These are phyloP conservation scores for Molossus molossus DNA, from an alignment of 2,797 vertebrate species.

Conservation along the genomic window DNA sequence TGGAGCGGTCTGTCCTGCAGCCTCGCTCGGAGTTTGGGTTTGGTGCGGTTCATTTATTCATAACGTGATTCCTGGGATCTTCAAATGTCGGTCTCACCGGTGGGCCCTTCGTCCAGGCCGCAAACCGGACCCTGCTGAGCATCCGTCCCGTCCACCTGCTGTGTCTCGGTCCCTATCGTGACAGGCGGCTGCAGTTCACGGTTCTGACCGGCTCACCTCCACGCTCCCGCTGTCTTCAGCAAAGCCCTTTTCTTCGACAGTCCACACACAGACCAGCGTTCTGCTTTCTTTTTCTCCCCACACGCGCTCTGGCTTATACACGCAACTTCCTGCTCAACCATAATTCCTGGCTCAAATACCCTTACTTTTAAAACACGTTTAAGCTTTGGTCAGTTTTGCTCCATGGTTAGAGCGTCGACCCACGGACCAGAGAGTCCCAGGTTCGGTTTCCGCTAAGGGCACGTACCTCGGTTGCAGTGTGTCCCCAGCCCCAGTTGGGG, in stretches of 20 bases:
- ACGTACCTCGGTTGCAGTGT: too few species aligned
- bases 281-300: not conserved
- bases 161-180: not conserved
- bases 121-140: not conserved
- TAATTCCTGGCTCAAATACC: conserved; percentile 17
- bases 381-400: too few species aligned
- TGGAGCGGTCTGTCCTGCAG: not conserved
- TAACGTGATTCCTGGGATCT: not conserved
- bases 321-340: not conserved
- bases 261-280: too few species aligned
- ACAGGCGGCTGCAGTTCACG: not conserved
- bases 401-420: too few species aligned
- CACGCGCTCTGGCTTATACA: not conserved
- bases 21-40: not conserved
- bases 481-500: too few species aligned
- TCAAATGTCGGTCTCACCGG: not conserved
- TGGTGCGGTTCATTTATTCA: not conserved
- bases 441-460: too few species aligned
- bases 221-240: not conserved
- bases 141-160: not conserved
- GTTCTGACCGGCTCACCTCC: not conserved
- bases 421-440: too few species aligned
- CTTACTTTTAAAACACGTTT: not conserved
- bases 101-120: not conserved
- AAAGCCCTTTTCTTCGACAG: not conserved